Evolutionary conservation across 2,113 vertebrate species (phyloP).

Genomic region (Tragelaphus scriptus): DNA sequence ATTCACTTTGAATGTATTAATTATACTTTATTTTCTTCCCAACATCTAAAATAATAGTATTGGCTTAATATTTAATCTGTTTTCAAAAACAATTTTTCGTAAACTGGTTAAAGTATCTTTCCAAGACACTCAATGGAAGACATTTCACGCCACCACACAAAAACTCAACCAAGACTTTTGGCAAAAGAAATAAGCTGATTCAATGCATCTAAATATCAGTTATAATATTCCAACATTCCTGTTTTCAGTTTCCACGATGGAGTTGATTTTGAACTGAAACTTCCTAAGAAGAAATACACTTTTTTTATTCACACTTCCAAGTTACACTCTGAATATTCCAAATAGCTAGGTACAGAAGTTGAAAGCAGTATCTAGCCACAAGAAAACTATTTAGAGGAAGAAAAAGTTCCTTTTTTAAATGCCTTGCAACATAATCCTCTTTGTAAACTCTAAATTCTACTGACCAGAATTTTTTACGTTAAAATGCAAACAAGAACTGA

Average conservation of each 20-base stretch:
- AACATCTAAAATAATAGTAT: slow-evolving; percentile 10
- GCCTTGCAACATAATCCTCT: not conserved
- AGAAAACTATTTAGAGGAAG: not conserved
- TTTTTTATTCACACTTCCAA: not conserved
- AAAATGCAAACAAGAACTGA: slow-evolving; percentile 29
- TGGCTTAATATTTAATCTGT: not conserved
- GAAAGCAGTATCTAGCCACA: not conserved
- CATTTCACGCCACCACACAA: not conserved
- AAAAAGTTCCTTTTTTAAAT: not conserved
- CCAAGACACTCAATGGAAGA: not conserved
- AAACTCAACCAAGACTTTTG: not conserved
- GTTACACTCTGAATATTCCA: slow-evolving; percentile 10
- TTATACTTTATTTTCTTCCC: not conserved
- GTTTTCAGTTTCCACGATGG: not conserved
- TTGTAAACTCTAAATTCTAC: not conserved
- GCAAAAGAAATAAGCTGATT: not conserved
- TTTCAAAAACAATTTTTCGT: not conserved
- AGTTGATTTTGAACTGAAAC: slow-evolving; percentile 20
- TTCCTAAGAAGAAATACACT: not conserved
- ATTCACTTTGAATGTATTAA: not conserved
- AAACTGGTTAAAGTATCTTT: not conserved
- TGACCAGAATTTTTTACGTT: not conserved
- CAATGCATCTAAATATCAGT: not conserved
- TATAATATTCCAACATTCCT: not conserved
- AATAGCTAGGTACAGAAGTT: not conserved